These are phyloP conservation scores for Echinarachnius parma DNA, from an alignment of 53 echinoderm and acorn worm species.

Conservation along the genomic window DNA sequence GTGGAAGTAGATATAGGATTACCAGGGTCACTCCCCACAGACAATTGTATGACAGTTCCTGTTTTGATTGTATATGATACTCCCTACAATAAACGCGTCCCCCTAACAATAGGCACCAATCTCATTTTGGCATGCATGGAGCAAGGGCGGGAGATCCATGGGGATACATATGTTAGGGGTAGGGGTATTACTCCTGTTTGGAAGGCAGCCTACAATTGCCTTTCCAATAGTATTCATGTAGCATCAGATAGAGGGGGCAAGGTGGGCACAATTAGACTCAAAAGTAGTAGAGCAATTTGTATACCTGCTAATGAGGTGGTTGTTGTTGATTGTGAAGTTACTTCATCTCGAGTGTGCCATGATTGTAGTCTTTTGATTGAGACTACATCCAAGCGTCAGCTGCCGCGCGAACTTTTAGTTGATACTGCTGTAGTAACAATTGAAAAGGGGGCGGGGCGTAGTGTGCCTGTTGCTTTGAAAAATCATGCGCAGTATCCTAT, in stretches of 20 bases:
- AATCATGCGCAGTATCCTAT: not conserved
- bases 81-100: slow-evolving; percentile 23
- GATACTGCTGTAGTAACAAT: not conserved
- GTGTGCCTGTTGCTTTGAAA: not conserved
- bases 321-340: not conserved
- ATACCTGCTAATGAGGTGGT: slow-evolving; percentile 1
- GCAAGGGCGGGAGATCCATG: too few species aligned
- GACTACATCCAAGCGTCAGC: not conserved
- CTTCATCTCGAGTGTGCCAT: too few species aligned
- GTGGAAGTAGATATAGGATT: not conserved
- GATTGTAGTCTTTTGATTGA: slow-evolving; percentile 14
- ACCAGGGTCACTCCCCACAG: slow-evolving; percentile 25
- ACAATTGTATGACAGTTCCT: too few species aligned
- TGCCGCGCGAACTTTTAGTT: not conserved
- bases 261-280: not conserved
- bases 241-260: not conserved
- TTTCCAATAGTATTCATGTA: not conserved
- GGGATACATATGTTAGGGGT: too few species aligned
- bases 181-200: not conserved
- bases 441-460: not conserved
- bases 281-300: not conserved
- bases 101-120: slow-evolving; percentile 38
- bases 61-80: slow-evolving; percentile 35
- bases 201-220: not conserved
- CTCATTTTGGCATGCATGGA: not conserved